A percentile compares a stretch with the other conserved stretches of the same genome.
These are phyloP conservation scores for Strix aluco DNA, from an alignment of 2,113 vertebrate genomes.

Conservation along the genomic window DNA sequence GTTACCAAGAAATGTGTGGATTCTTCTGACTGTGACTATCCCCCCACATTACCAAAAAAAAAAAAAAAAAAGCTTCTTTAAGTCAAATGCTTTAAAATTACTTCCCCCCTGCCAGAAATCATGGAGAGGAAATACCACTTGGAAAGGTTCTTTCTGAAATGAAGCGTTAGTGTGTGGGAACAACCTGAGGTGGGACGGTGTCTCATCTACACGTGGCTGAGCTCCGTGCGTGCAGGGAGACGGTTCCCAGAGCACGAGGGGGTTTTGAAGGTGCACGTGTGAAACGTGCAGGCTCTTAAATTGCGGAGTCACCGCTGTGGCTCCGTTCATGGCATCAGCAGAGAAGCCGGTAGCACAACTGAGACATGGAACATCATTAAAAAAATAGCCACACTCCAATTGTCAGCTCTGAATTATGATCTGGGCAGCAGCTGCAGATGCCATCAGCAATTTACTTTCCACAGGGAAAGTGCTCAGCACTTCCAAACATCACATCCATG, in stretches of 20 bases:
- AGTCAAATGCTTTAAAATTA: not conserved
- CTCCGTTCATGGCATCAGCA: not conserved
- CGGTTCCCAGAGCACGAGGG: fast-evolving
- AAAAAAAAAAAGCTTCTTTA: not conserved
- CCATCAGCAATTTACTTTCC: not conserved
- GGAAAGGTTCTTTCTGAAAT: not conserved
- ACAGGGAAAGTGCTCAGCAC: not conserved
- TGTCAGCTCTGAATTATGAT: not conserved
- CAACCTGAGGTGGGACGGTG: not conserved
- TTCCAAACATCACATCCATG: not conserved
- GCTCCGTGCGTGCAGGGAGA: not conserved
- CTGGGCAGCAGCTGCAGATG: not conserved
- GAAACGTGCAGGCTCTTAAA: not conserved
- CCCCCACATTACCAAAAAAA: not conserved
- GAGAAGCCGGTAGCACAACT: not conserved
- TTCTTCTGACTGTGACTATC: not conserved
- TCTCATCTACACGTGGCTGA: not conserved
- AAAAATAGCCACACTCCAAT: not conserved
- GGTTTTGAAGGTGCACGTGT: not conserved
- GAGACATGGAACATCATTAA: not conserved
- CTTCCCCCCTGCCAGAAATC: not conserved
- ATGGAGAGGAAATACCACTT: not conserved
- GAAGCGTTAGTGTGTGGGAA: not conserved
- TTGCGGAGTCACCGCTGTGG: not conserved
- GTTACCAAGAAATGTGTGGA: not conserved